Percentiles rank a stretch among this genome's conserved stretches.
Conservation (phyloP, 2,797 vertebrate genomes). For the Diceros bicornis region DNA sequence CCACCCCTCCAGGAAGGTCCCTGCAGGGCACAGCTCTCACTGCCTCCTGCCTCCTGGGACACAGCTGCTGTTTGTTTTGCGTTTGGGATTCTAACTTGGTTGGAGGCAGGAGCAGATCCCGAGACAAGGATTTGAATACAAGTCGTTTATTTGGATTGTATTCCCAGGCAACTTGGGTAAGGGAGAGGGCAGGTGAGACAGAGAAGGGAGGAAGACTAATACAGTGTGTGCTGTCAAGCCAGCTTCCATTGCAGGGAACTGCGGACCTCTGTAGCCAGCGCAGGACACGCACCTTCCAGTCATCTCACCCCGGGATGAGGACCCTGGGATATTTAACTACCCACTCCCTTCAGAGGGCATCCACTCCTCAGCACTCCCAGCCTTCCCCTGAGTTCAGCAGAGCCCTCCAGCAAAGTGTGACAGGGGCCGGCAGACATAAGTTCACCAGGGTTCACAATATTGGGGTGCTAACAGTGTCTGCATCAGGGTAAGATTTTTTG, state of each 20-base stretch:
- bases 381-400: neutral
- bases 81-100: neutral
- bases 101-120: neutral
- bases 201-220: neutral
- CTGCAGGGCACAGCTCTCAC: accelerated
- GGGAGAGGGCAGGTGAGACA: neutral
- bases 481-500: neutral
- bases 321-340: neutral
- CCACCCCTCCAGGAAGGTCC: neutral
- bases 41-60: neutral
- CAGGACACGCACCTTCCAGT: neutral
- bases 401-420: neutral
- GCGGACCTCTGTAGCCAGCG: neutral
- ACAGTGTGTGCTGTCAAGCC: accelerated
- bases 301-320: neutral
- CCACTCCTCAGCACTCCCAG: neutral
- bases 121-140: neutral
- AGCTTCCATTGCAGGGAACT: neutral
- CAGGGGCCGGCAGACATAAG: neutral
- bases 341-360: too few species aligned
- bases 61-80: neutral
- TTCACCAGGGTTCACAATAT: neutral
- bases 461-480: too few species aligned
- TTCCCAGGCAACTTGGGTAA: neutral
- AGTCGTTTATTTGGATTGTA: neutral